Percentiles rank a stretch among this genome's conserved stretches.
phyloP scores from a whole-genome alignment of 2,113 vertebrate genomes.

The Micronisus gabar region DNA sequence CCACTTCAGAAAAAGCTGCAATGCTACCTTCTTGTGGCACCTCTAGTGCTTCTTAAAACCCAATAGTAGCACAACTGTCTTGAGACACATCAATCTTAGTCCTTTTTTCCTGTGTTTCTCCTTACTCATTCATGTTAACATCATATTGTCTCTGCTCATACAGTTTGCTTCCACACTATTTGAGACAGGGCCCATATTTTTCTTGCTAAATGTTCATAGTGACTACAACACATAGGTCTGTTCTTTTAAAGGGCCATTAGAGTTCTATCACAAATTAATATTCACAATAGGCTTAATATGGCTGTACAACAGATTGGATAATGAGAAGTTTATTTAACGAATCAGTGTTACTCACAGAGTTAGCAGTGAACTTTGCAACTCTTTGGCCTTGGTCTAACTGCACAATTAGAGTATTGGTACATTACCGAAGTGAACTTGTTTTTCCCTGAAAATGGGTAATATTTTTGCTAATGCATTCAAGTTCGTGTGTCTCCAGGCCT shows the following conservation, averaged over 20 bases:
- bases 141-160: accelerated
- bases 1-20: background rate
- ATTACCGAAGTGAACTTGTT: background rate
- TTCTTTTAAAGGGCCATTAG: background rate
- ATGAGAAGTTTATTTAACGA: background rate
- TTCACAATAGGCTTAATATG: background rate
- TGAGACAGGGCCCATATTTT: background rate
- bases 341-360: background rate
- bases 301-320: background rate
- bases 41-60: background rate
- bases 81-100: background rate
- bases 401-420: background rate
- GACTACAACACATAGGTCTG: background rate
- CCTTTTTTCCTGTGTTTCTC: background rate
- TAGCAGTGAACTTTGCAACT: background rate
- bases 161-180: background rate
- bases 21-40: background rate
- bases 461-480: background rate
- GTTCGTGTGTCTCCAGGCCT: background rate
- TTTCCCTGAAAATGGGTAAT: background rate
- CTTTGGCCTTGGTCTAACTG: background rate
- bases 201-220: background rate
- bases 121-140: background rate
- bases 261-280: background rate
- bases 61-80: background rate